A percentile compares a stretch with the other conserved stretches of the same genome.
phyloP scores from a whole-genome alignment of 2,888 invertebrate genomes.

The Lithophane ornitopus region DNA sequence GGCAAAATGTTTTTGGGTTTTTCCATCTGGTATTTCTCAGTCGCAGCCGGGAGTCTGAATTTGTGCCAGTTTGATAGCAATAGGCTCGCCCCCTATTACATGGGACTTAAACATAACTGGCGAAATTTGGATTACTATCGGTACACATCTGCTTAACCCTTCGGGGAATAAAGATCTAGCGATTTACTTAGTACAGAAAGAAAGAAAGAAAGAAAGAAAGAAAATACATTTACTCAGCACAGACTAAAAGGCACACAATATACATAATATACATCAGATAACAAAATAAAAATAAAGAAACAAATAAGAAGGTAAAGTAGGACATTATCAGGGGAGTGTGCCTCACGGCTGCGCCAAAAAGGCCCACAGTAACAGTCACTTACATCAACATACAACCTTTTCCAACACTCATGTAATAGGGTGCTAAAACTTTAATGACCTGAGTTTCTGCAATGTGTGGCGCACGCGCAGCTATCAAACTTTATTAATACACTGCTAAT shows the following conservation, averaged over 20 bases:
- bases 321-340: no score
- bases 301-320: no score
- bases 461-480: slow-evolving; percentile 18
- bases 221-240: no score
- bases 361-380: slow-evolving; percentile 6
- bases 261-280: no score
- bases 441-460: background rate
- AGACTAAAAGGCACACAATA: no score
- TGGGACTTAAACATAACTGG: background rate
- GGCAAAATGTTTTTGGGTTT: background rate
- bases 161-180: background rate
- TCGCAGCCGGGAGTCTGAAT: background rate
- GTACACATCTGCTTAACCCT: background rate
- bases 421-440: slow-evolving; percentile 35
- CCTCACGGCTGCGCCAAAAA: no score
- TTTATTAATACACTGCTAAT: slow-evolving; percentile 35
- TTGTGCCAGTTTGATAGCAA: no score
- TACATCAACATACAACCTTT: slow-evolving; percentile 17
- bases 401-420: background rate
- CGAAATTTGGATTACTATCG: background rate
- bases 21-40: background rate
- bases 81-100: no score
- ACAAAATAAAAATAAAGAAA: no score
- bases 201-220: no score
- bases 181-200: slow-evolving; percentile 14